phyloP scores from a whole-genome alignment of 2,113 vertebrate species.

The Forbesichthys agassizii region DNA sequence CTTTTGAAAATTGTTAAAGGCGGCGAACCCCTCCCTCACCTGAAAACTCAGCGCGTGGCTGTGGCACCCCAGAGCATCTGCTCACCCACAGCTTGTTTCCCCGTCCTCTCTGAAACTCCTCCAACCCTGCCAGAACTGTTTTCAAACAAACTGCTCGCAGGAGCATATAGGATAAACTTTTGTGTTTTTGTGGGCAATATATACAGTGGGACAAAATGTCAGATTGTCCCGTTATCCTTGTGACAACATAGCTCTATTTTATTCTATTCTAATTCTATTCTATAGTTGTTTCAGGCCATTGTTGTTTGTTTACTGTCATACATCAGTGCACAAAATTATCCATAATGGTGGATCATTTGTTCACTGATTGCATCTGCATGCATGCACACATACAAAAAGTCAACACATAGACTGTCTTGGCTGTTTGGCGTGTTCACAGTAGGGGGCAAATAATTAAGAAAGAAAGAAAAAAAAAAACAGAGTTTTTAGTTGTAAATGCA shows the following conservation, averaged over 20 bases:
- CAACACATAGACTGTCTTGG: conserved; percentile 20
- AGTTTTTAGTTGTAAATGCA: conserved; percentile 27
- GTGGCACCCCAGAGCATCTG: too few species aligned
- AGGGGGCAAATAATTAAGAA: conserved; percentile 53
- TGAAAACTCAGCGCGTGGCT: too few species aligned
- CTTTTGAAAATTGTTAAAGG: too few species aligned
- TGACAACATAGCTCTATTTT: not conserved
- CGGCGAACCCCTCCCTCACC: too few species aligned
- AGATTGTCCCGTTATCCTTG: not conserved
- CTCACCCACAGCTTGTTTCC: too few species aligned
- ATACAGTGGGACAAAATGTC: not conserved
- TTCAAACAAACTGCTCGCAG: too few species aligned
- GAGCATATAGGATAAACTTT: too few species aligned
- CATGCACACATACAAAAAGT: conserved; percentile 1
- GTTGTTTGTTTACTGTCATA: conserved; percentile 39
- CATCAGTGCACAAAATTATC: conserved; percentile 67
- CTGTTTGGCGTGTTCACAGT: conserved; percentile 46
- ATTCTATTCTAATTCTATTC: not conserved
- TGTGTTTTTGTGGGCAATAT: not conserved
- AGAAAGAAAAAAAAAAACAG: conserved; percentile 27
- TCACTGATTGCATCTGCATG: conserved; percentile 43
- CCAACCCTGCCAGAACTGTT: too few species aligned
- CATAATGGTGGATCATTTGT: conserved; percentile 61
- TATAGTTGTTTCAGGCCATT: conserved; percentile 14
- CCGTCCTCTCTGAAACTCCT: too few species aligned